Percentiles rank a stretch among this genome's conserved stretches.
Evolutionary conservation across 2,113 vertebrate genomes (phyloP).

Genomic region (Procavia capensis): DNA sequence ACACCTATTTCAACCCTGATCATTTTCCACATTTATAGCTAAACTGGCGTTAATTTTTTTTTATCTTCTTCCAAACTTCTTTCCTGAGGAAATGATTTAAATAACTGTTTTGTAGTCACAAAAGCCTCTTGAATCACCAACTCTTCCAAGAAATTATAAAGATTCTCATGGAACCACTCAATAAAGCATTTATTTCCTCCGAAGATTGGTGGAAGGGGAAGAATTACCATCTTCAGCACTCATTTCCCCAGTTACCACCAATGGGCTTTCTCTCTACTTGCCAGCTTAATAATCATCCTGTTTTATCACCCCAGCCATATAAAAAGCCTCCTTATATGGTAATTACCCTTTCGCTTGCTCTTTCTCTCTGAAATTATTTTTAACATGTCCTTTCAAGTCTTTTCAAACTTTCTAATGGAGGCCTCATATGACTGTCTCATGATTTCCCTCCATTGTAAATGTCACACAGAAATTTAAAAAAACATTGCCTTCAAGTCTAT

Average conservation of each 20-base stretch:
- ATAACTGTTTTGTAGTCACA: slow-evolving; percentile 60
- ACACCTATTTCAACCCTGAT: background rate
- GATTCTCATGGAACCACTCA: slow-evolving; percentile 59
- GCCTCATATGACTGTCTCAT: slow-evolving; percentile 6
- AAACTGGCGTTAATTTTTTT: background rate
- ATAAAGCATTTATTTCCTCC: slow-evolving; percentile 66
- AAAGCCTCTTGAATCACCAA: slow-evolving; percentile 68
- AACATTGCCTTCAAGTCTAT: too few relatives aligned
- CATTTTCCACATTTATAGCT: background rate
- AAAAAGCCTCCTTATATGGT: slow-evolving; percentile 43
- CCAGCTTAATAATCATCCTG: slow-evolving; percentile 73
- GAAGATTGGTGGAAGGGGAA: slow-evolving; percentile 29
- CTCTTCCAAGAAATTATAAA: slow-evolving; percentile 71
- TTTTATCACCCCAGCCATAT: slow-evolving; percentile 45
- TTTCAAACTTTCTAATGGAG: slow-evolving; percentile 55
- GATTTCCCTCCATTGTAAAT: slow-evolving; percentile 12
- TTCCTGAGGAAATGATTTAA: slow-evolving; percentile 67
- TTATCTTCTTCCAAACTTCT: slow-evolving; percentile 51
- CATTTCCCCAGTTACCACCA: slow-evolving; percentile 65
- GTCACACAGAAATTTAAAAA: background rate
- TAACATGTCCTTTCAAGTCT: slow-evolving; percentile 58
- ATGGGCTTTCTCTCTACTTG: slow-evolving; percentile 58
- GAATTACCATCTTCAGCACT: slow-evolving; percentile 41
- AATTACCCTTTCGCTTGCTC: slow-evolving; percentile 51
- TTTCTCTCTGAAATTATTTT: slow-evolving; percentile 58